Conservation (phyloP, 1,140 invertebrate genomes). For the Platorchestia sp. region DNA sequence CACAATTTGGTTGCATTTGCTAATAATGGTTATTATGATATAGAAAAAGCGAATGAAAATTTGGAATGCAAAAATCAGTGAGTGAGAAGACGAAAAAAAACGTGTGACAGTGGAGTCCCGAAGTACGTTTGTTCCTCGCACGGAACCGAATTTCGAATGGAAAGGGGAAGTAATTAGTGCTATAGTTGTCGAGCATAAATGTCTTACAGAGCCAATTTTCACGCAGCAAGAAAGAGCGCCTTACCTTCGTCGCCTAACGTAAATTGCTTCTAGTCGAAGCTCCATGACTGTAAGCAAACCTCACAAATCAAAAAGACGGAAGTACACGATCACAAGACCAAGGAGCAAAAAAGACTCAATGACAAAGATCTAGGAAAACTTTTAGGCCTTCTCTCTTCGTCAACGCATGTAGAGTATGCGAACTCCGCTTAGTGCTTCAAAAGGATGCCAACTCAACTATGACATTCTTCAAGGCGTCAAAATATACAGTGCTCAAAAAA, state of each 20-base stretch:
- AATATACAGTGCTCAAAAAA: constrained; percentile 46
- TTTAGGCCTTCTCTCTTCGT: background rate
- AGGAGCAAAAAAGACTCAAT: background rate
- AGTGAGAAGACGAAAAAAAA: background rate
- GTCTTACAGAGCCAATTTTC: background rate
- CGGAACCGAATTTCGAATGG: background rate
- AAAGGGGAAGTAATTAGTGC: background rate
- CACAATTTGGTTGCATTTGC: background rate
- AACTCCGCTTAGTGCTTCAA: background rate
- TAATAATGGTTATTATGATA: background rate
- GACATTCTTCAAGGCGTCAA: constrained; percentile 15
- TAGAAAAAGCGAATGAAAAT: constrained; percentile 14
- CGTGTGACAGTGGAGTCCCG: background rate
- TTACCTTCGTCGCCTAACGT: background rate
- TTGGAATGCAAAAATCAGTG: constrained; percentile 4
- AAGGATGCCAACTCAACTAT: background rate
- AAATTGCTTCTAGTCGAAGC: background rate
- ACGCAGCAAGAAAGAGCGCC: background rate
- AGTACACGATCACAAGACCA: constrained; percentile 38
- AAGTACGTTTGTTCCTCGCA: background rate
- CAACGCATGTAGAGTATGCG: background rate
- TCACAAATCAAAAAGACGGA: background rate
- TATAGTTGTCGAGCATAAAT: background rate
- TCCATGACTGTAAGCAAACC: constrained; percentile 40
- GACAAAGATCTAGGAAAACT: background rate